Evolutionary conservation across 2,797 vertebrate species (phyloP).

Genomic region (Coracias cyanogaster): DNA sequence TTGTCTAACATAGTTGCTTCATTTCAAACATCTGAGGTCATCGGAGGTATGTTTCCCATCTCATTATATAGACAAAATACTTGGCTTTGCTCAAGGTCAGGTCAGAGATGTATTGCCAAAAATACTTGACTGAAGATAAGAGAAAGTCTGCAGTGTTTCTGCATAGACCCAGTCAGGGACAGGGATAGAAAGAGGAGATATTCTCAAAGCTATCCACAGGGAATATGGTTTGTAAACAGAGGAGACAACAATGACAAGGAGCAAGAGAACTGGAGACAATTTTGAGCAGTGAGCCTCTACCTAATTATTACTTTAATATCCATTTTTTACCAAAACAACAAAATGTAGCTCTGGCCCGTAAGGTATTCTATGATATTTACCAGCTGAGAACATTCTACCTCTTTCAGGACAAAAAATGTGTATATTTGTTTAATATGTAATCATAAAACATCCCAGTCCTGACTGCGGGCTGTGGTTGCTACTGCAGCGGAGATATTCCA

Average conservation of each 20-base stretch:
- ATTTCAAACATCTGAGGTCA: background rate
- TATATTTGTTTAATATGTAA: background rate
- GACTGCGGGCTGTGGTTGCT: background rate
- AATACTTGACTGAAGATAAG: background rate
- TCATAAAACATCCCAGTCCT: background rate
- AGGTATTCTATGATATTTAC: background rate
- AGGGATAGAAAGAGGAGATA: background rate
- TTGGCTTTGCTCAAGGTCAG: background rate
- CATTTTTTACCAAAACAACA: background rate
- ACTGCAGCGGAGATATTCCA: background rate
- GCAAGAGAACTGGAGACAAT: background rate
- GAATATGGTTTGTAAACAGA: accelerated
- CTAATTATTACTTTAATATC: background rate
- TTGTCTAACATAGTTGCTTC: background rate
- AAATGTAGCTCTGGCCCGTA: background rate
- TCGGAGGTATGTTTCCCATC: background rate
- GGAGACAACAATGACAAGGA: background rate
- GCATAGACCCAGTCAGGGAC: background rate
- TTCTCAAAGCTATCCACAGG: background rate
- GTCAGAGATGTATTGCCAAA: background rate
- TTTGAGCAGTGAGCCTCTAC: background rate
- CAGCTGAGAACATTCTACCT: background rate
- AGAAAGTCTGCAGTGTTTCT: background rate
- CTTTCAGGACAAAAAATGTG: background rate
- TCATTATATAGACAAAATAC: background rate